Percentiles rank a stretch among this genome's conserved stretches.
These are phyloP conservation scores for Netelia inedita DNA, from an alignment of 2,888 invertebrate species.

Conservation along the genomic window DNA sequence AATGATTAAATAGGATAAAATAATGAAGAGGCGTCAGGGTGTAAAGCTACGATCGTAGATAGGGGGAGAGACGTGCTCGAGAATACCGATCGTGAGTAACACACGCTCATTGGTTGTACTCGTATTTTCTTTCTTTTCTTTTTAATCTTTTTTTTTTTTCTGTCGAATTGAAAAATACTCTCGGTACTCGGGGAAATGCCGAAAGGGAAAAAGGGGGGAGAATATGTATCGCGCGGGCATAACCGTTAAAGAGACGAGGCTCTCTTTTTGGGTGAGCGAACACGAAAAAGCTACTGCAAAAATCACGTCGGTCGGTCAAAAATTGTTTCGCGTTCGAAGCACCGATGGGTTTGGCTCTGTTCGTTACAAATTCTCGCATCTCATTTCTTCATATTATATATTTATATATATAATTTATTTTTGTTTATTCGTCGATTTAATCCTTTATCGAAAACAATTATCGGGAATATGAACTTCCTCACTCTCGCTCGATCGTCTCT, in stretches of 20 bases:
- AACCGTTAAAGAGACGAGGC: background rate
- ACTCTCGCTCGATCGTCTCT: slow-evolving; percentile 60
- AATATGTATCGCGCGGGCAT: background rate
- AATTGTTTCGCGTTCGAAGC: slow-evolving; percentile 20
- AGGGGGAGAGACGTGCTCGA: slow-evolving; percentile 38
- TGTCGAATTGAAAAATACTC: slow-evolving; percentile 30
- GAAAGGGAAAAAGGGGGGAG: slow-evolving; percentile 6
- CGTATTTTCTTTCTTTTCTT: background rate
- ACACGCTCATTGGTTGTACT: background rate
- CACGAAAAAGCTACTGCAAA: slow-evolving; percentile 76
- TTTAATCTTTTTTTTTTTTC: background rate
- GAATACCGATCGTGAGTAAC: slow-evolving; percentile 6
- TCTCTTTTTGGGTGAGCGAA: background rate
- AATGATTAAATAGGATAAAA: slow-evolving; percentile 63
- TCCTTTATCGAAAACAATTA: slow-evolving; percentile 16
- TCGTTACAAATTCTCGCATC: background rate
- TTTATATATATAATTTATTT: slow-evolving; percentile 13
- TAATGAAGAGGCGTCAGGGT: slow-evolving; percentile 57
- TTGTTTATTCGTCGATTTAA: background rate
- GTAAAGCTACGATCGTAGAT: slow-evolving; percentile 62
- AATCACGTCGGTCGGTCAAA: slow-evolving; percentile 65
- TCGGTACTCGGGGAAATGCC: slow-evolving; percentile 21
- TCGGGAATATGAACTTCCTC: slow-evolving; percentile 25
- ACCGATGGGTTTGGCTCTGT: background rate
- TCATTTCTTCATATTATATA: no score